A percentile compares a stretch with the other conserved stretches of the same genome.
phyloP scores from a whole-genome alignment of 2,888 invertebrate species.

The Pterobdella sp. region DNA sequence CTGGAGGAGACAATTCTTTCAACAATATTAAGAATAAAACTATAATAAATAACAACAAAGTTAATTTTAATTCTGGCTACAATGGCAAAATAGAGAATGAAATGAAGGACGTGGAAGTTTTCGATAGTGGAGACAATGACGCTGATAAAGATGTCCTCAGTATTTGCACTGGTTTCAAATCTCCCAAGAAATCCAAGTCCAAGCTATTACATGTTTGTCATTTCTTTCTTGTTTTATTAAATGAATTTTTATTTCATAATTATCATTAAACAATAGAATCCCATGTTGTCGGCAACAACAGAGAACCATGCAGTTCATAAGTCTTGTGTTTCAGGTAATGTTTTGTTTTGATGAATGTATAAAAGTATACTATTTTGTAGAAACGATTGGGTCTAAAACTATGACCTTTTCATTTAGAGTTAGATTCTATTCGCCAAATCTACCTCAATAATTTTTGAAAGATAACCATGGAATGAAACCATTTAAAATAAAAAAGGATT shows the following conservation, averaged over 20 bases:
- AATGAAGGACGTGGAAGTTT: neutral
- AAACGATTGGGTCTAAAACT: too few relatives aligned
- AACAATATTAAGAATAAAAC: neutral
- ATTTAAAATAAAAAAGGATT: neutral
- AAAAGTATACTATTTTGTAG: too few relatives aligned
- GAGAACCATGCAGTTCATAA: neutral
- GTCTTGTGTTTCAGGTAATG: neutral
- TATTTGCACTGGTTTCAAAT: neutral
- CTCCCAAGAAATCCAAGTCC: neutral
- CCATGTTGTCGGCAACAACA: conserved; percentile 1
- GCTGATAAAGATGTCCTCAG: neutral
- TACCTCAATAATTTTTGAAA: too few relatives aligned
- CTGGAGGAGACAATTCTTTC: neutral
- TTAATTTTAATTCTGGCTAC: neutral
- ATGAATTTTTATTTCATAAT: neutral
- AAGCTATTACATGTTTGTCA: neutral
- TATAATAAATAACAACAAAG: neutral
- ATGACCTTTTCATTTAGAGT: too few relatives aligned
- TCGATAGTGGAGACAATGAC: neutral
- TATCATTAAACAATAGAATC: neutral
- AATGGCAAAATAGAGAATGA: neutral
- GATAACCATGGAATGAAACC: neutral
- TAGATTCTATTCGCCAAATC: too few relatives aligned
- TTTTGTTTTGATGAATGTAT: too few relatives aligned
- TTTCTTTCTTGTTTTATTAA: neutral